Evolutionary conservation across 1,140 invertebrate species (phyloP).

Genomic region (Caenorhabditis tropicalis): DNA sequence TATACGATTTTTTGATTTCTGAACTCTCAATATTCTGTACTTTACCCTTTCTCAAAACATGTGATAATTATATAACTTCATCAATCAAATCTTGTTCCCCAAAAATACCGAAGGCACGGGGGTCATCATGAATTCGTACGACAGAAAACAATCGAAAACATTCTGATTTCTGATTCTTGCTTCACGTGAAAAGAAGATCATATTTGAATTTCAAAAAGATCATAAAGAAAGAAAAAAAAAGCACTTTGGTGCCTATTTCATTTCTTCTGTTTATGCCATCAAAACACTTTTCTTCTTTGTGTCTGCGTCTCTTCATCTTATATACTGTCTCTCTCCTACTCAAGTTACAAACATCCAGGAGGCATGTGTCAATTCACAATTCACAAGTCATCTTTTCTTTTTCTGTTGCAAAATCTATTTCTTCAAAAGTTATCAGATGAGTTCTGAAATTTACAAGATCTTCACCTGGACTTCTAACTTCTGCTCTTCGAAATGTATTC

Average conservation of each 20-base stretch:
- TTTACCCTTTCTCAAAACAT: background rate
- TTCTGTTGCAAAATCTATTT: background rate
- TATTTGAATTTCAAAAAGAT: background rate
- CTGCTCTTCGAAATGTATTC: too few species aligned
- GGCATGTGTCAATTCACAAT: constrained; percentile 5
- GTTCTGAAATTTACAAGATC: too few species aligned
- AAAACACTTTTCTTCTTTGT: constrained; percentile 8
- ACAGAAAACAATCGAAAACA: background rate
- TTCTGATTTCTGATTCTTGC: background rate
- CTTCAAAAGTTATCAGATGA: too few species aligned
- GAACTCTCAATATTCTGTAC: too few species aligned
- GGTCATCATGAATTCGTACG: background rate
- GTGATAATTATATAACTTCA: too few species aligned
- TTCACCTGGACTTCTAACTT: too few species aligned
- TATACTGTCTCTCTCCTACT: background rate
- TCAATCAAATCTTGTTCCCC: too few species aligned
- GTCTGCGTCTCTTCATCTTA: constrained; percentile 14
- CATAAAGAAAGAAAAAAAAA: background rate
- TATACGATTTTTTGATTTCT: too few species aligned
- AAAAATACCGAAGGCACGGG: too few species aligned
- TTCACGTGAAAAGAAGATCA: background rate
- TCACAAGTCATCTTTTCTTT: background rate
- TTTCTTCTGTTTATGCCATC: constrained; percentile 21
- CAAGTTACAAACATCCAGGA: constrained; percentile 32
- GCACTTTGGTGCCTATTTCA: constrained; percentile 24